Base-by-base conservation (phyloP, 2,797 vertebrate species). In the Denticeps clupeoides region DNA sequence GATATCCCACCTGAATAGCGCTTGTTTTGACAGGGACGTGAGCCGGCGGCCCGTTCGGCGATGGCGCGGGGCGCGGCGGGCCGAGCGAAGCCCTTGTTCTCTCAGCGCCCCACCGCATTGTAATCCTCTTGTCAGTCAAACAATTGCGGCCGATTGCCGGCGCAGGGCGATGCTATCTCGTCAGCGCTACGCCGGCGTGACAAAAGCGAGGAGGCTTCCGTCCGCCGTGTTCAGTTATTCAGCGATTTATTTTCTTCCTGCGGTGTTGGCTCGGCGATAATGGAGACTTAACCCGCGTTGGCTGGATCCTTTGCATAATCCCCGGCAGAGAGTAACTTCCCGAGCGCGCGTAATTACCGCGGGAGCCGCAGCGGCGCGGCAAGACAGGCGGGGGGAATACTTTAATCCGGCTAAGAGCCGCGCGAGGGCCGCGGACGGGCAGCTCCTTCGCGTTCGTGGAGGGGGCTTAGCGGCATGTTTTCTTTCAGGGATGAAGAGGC, bases 81-180 rank as follows among this genome's bases (percentile, higher is more conserved):
- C 22, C 28, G 31, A 50, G 15, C 38, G 60, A 59, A 67, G 71
- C 73, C 75, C 73, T 65, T 60, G 12, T 69, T 64, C 60, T n/a
- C 74, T 66, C 55, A 58, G 60, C 65, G 64, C 59, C 56, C 45
- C 62, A 64, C 75, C 71, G 68, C 66, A 65, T 69, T 76, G 71
- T 78, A 83, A 85, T 67, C 74, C 78, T 6, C 62, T 29, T 58
- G 69, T 79, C 77, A 81, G 58, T 80, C 78, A 80, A 71, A 69
- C 65, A 67, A 47, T 60, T 44, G 61, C 59, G 29, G 3, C 63
- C 67, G 71, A 76, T 79, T 73, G 60, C 51, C 55, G 66, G 49
- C 70, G 54, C 58, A 49, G 70, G 70, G 57, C 42, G 41, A 68
- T 59, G 60, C 52, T 66, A 71, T 80, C 69, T 51, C 41, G n/a